phyloP scores from a whole-genome alignment of 2,888 invertebrate species.

The Ophion ellenae region DNA sequence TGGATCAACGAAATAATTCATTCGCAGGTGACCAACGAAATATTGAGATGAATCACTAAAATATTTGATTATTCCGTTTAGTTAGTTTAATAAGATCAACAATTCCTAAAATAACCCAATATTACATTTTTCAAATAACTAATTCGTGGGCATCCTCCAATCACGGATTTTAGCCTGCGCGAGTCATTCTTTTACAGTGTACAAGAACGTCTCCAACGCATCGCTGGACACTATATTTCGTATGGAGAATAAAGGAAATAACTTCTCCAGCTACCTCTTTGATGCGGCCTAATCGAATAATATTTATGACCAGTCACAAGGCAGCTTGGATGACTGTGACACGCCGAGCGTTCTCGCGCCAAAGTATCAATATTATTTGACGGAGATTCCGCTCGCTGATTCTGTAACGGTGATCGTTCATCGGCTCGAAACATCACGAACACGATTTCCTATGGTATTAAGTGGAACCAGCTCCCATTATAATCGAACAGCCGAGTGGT shows the following conservation, averaged over 20 bases:
- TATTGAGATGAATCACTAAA: too few relatives aligned
- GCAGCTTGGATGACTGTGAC: conserved; percentile 14
- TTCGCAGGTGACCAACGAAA: too few relatives aligned
- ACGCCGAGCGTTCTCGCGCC: conserved; percentile 5
- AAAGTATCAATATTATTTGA: conserved; percentile 61
- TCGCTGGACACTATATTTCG: not conserved
- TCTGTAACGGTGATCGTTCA: conserved; percentile 25
- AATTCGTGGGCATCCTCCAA: too few relatives aligned
- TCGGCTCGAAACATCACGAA: conserved; percentile 1
- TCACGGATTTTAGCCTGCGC: too few relatives aligned
- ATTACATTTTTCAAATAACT: too few relatives aligned
- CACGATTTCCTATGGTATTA: not conserved
- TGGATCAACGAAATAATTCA: too few relatives aligned
- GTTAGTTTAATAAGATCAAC: too few relatives aligned
- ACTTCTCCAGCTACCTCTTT: not conserved
- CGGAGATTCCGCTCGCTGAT: conserved; percentile 36
- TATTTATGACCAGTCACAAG: conserved; percentile 3
- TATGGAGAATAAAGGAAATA: conserved; percentile 2
- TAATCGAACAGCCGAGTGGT: conserved; percentile 5
- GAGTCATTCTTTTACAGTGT: too few relatives aligned
- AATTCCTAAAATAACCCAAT: too few relatives aligned
- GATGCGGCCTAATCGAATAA: conserved; percentile 56
- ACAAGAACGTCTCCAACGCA: too few relatives aligned
- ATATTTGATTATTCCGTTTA: too few relatives aligned
- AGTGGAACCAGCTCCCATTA: not conserved